Percentiles rank a stretch among this genome's conserved stretches.
These are phyloP conservation scores for Caenorhabditis japonica DNA, from an alignment of 2,888 invertebrate species.

Conservation along the genomic window DNA sequence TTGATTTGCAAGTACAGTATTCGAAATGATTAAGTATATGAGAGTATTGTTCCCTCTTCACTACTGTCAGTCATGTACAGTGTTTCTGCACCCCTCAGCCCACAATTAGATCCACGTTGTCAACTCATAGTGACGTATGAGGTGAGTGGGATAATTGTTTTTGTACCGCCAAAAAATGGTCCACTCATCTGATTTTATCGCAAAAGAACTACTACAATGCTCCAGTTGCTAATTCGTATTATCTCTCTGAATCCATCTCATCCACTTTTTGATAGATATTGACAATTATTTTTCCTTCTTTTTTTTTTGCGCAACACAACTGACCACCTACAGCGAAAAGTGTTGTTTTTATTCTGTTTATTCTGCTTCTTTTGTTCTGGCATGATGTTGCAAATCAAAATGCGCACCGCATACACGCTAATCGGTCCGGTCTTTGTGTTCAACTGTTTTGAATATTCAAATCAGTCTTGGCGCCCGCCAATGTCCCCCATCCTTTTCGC, in stretches of 20 bases:
- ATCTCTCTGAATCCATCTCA: conserved; percentile 2
- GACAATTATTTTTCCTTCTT: conserved; percentile 34
- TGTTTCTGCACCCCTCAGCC: not conserved
- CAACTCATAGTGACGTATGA: conserved; percentile 25
- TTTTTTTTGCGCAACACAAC: conserved; percentile 24
- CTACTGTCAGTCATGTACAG: too few species aligned
- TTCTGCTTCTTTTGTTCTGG: conserved; percentile 53
- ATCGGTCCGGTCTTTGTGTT: conserved; percentile 50
- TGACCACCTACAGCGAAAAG: conserved; percentile 47
- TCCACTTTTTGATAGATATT: conserved; percentile 18
- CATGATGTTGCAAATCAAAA: conserved; percentile 48
- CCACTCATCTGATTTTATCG: conserved; percentile 14
- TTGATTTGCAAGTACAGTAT: too few species aligned
- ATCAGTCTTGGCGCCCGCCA: conserved; percentile 24
- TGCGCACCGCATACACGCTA: conserved; percentile 46
- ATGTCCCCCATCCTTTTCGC: not conserved
- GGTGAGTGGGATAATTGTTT: conserved; percentile 23
- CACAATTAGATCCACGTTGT: not conserved
- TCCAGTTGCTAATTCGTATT: conserved; percentile 28
- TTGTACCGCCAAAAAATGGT: conserved; percentile 8
- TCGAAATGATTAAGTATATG: too few species aligned
- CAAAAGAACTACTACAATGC: conserved; percentile 10
- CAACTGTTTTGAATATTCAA: conserved; percentile 53
- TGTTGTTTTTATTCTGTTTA: conserved; percentile 34
- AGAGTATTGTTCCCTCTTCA: too few species aligned